Evolutionary conservation across 2,113 vertebrate genomes (phyloP), one percentile per base, ranked within the genome.

Genomic region (Pachypanchax playfairii): DNA sequence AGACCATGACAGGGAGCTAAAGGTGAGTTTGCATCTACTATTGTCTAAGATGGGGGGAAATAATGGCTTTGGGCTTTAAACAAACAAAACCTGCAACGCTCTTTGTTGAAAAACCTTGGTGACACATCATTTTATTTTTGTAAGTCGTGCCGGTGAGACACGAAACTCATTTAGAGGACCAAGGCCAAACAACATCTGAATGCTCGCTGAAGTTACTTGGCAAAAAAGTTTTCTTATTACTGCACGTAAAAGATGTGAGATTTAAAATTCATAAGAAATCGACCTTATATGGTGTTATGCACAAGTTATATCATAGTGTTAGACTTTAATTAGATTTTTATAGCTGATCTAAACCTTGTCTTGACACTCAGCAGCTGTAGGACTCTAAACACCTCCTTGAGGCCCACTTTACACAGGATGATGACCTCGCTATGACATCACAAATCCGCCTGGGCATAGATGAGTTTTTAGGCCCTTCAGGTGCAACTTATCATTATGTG

Each of bases 1-100:
- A 33, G 95, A 98, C 83, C 94, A 90, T 1, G 91, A 93, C 28
- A 78, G 92, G 26, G 91, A 91, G 49, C 83, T 93, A 48, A 92
- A 91, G 91, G 92, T 92, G 75, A 87, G 87, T 73, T 21, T 26
- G 26, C 10, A 14, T 5, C 18, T 4, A 4, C 17, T 38, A 1
- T 38, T 5, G 38, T 21, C 21, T 35, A 15, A 14, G 25, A 25
- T 11, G 20, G 1, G 22, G 2, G 13, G 26, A 48, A 48, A 17
- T n/a, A 26, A 25, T 47, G 25, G 22, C 6, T 35, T 35, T 35
- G 17, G 26, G 6, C 22, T 25, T 25, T 14, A 20, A 51, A n/a
- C 18, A 38, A 41, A 25, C 4, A 36, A 13, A 24, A 47, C 39
- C n/a, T 50, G 24, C 17, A 43, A 15, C 20, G 39, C 14, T 56